Conservation (phyloP, 2,113 vertebrate genomes). For the Zosterops borbonicus region DNA sequence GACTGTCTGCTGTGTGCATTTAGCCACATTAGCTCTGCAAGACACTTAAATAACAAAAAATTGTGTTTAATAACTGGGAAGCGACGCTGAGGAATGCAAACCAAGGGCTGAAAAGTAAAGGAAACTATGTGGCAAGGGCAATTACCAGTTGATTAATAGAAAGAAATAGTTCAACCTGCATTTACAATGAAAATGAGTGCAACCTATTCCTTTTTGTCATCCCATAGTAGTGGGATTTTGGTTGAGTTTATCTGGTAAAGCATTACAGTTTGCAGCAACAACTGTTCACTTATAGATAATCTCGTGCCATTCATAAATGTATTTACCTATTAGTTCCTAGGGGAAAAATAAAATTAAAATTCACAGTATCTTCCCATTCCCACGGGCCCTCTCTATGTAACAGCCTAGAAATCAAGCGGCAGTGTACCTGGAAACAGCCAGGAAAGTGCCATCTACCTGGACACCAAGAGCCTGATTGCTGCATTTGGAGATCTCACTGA, state of each 20-base stretch:
- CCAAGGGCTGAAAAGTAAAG: slow-evolving; percentile 9
- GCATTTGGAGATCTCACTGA: not conserved
- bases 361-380: not conserved
- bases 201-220: not conserved
- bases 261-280: not conserved
- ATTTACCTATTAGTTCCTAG: not conserved
- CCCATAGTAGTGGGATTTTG: not conserved
- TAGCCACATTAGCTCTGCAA: not conserved
- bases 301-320: not conserved
- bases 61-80: slow-evolving; percentile 40
- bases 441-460: not conserved
- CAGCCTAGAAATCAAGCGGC: not conserved
- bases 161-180: not conserved
- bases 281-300: not conserved
- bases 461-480: not conserved
- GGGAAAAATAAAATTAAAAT: not conserved
- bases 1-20: not conserved
- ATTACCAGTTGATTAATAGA: not conserved
- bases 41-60: slow-evolving; percentile 16
- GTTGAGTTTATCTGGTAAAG: not conserved
- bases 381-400: not conserved
- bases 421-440: not conserved
- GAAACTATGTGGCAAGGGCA: slow-evolving; percentile 23
- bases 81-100: not conserved
- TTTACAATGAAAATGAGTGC: not conserved